Conservation (phyloP, 2,797 vertebrate species). For the Myotis myotis region DNA sequence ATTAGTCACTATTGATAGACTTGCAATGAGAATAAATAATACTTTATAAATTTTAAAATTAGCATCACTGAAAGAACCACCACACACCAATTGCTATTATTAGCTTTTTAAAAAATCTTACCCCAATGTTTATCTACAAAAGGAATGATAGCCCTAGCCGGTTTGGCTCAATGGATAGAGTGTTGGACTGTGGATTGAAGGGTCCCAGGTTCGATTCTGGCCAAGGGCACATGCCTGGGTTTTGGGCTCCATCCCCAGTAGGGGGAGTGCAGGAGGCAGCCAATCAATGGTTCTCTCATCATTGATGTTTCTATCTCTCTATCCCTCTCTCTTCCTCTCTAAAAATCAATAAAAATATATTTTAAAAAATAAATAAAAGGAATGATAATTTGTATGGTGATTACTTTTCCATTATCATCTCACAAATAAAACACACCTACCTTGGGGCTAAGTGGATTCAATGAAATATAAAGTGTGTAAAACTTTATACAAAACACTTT, state of each 20-base stretch:
- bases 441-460: neutral
- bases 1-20: neutral
- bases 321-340: too few relatives aligned
- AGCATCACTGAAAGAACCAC: neutral
- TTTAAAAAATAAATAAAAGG: neutral
- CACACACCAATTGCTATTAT: neutral
- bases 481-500: constrained; percentile 8
- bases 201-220: too few relatives aligned
- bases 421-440: neutral
- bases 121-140: neutral
- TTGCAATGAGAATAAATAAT: constrained; percentile 1
- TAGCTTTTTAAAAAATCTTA: neutral
- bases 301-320: too few relatives aligned
- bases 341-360: too few relatives aligned
- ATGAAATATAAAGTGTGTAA: neutral
- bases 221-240: too few relatives aligned
- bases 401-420: neutral
- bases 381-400: constrained; percentile 22
- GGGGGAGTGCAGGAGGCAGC: too few relatives aligned
- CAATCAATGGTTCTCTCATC: too few relatives aligned
- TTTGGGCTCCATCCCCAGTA: too few relatives aligned
- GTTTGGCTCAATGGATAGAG: too few relatives aligned
- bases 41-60: neutral
- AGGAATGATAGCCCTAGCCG: neutral
- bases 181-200: too few relatives aligned